Evolutionary conservation across 2,113 vertebrate species (phyloP).

Genomic region (Plecturocebus donacophilus): DNA sequence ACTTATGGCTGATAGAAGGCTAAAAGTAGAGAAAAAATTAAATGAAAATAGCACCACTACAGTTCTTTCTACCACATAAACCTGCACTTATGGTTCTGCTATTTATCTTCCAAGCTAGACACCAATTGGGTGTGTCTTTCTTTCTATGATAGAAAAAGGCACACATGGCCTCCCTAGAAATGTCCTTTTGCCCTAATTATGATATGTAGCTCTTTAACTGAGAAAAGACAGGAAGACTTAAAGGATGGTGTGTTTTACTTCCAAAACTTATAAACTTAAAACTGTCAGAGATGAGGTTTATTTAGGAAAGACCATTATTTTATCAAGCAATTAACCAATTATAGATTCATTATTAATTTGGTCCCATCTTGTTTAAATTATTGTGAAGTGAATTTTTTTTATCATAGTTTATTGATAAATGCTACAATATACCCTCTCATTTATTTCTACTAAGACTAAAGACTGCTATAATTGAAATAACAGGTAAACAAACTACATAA

Average conservation of each 20-base stretch:
- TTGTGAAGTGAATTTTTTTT: not conserved
- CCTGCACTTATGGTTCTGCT: not conserved
- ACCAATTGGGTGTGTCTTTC: not conserved
- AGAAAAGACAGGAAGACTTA: not conserved
- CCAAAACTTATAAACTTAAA: not conserved
- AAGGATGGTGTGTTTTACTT: not conserved
- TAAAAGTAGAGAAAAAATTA: not conserved
- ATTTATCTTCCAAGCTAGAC: not conserved
- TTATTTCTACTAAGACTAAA: not conserved
- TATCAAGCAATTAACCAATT: not conserved
- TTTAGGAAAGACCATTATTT: not conserved
- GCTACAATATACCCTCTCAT: not conserved
- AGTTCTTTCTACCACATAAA: not conserved
- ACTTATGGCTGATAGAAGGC: not conserved
- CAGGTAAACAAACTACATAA: not conserved
- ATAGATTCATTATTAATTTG: constrained; percentile 2
- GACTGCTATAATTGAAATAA: not conserved
- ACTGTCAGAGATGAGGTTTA: not conserved
- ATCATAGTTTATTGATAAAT: not conserved
- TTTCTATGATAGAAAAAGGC: not conserved
- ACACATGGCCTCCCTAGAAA: not conserved
- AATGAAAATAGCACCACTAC: not conserved
- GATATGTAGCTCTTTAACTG: not conserved
- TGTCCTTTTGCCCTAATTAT: not conserved
- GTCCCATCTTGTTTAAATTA: not conserved